Evolutionary conservation across 2,888 invertebrate genomes (phyloP), one percentile per base, ranked within the genome.

Genomic region (Argyra leucocephala): DNA sequence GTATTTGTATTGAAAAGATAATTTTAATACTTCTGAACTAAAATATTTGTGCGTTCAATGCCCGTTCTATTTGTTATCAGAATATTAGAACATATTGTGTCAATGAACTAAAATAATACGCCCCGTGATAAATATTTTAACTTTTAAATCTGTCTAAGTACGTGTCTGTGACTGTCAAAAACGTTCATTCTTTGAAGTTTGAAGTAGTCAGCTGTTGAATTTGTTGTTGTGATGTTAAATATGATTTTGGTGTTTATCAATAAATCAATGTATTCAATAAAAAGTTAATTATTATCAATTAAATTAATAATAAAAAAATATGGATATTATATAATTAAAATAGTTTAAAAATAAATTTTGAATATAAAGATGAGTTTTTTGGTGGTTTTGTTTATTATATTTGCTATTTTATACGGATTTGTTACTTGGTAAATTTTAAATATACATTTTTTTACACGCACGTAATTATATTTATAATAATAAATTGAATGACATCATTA

Each of bases 351-450:
- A 12, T 48, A 57, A 23, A n/a, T 57, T 23, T 15, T 57, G 18
- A 57, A 15, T 23, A 26, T 61, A 62, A 76, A 71, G 71, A 82
- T 82, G 82, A 81, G 77, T 71, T 76, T 77, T 26, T 73, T 82
- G 69, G 69, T 81, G 64, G 73, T 76, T 36, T 73, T 80, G 70
- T 72, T 74, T 62, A 65, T 77, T 37, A 70, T 80, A 66, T 74
- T 74, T 68, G 70, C 77, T 62, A 74, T 81, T 67, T 74, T 86
- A 68, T 87, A 86, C 75, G 85, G 84, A 65, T 83, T 82, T 72
- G 84, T 86, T 70, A 85, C 85, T 67, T 85, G 86, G 86, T 86
- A 77, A 80, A 82, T 74, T 72, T 72, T 73, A 18, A 70, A 63
- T 31, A 37, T 64, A 67, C 64, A 65, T 66, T 65, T 63, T 6